Base-by-base conservation (phyloP, 2,113 vertebrate genomes). In the Empidonax traillii region DNA sequence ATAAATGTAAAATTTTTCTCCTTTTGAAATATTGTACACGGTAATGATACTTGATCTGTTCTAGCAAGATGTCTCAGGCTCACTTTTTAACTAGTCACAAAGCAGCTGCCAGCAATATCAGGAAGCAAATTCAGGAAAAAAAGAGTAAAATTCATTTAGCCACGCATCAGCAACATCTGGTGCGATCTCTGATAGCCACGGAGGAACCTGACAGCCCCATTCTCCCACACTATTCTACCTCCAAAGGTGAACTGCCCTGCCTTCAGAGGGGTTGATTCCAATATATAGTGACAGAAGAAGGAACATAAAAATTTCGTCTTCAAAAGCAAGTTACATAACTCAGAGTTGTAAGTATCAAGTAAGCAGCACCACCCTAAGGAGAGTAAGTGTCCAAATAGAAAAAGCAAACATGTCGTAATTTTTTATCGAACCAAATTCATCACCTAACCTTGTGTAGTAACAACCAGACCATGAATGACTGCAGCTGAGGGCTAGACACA, bases 1-100 rank as follows among this genome's bases (percentile, higher is more conserved):
- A 96, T 95, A 94, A 96, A 96, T 78, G 85, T 86, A 95, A 87
- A 47, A 67, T 75, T 93, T 94, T 86, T 93, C 59, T 92, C 81
- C 61, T 93, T 94, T 90, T 96, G 92, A 97, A 96, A 96, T 87
- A 86, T 41, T 39, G 61, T 68, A 51, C 55, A 41, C 0, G 2
- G 75, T 87, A 96, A 96, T 52, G 71, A 93, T 92, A 74, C 74
- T 86, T 75, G 69, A 83, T 95, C 85, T 84, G 84, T 63, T 96
- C 89, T 68, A 91, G 59, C 61, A 85, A 75, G 79, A 90, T 78
- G 78, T 95, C 93, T 95, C 91, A 58, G 65, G 31, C 68, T 90
- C 82, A 83, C 75, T 85, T 87, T 93, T 94, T 91, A 96, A 96
- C 75, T 75, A 93, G 78, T 82, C 78, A 91, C 84, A 85, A 67